Evolutionary conservation across 2,113 vertebrate species (phyloP), one percentile per base, ranked within the genome.

Genomic region (rat (Rattus norvegicus)): DNA sequence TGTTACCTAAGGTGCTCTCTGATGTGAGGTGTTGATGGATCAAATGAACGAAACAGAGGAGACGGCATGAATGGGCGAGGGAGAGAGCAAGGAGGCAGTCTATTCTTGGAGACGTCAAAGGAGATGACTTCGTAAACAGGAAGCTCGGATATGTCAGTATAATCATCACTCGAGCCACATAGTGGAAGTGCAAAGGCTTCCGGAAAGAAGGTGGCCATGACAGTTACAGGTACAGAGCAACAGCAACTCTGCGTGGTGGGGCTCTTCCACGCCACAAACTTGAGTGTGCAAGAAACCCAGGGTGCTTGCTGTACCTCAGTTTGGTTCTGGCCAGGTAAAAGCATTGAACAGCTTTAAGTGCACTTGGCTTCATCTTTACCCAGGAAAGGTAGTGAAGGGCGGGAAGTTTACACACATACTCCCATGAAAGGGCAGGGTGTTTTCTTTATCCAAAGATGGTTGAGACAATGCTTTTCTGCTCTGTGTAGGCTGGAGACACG

Each of bases 361-460:
- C 19, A 8, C 20, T 65, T 36, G 24, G 28, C 10, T 20, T 26
- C 16, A 30, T 52, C 7, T 88, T 61, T 52, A 33, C 63, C 5
- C 77, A 36, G 22, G 43, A 43, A 43, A 5, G 22, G 9, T 43
- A 43, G 43, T 56, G 39, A 43, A 8, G 17, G 9, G 8, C 2
- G 0, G 5, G 63, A 20, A 28, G 26, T 73, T 67, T 17, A 7
- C 8, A 9, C 26, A 0, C 11, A 0, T 9, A 26, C 39, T 36
- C 33, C 33, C 0, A 0, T 8, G 33, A 26, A 9, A 17, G 22
- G 14, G 19, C 0, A 3, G 52, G 17, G 7, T 0, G 0, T 16
- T 70, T 39, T 39, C 30, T 10, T 67, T 39, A 54, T n/a, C 39
- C 2, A 16, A 13, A 11, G 22, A 28, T 3, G 8, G 39, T 12